A percentile compares a stretch with the other conserved stretches of the same genome.
phyloP scores from a whole-genome alignment of 2,797 vertebrate genomes.

The Todus mexicanus region DNA sequence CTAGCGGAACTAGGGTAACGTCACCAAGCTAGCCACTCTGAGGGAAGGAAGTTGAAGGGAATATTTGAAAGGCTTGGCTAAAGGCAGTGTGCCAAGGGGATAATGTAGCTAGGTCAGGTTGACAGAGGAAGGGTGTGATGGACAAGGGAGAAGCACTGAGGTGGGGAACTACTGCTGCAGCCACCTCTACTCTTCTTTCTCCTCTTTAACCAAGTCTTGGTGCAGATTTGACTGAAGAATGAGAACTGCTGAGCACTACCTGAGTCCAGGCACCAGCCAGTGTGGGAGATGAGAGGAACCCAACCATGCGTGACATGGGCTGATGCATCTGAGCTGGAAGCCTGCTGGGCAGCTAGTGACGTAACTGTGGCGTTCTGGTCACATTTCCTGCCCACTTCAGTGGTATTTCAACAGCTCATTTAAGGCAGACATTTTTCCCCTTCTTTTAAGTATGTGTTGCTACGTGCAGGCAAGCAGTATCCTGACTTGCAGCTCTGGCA shows the following conservation, averaged over 20 bases:
- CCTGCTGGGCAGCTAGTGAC: not conserved
- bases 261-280: not conserved
- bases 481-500: not conserved
- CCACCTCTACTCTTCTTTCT: not conserved
- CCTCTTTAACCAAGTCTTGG: not conserved
- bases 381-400: not conserved
- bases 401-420: not conserved
- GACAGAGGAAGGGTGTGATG: rapidly evolving
- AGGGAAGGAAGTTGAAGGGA: not conserved
- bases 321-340: not conserved
- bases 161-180: not conserved
- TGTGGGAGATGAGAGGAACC: not conserved
- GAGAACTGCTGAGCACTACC: not conserved
- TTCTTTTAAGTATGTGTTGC: not conserved
- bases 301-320: rapidly evolving
- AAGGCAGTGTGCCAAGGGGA: not conserved
- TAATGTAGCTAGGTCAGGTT: not conserved
- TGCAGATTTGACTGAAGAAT: not conserved
- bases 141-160: not conserved
- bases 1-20: not conserved
- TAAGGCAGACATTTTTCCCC: not conserved
- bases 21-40: not conserved
- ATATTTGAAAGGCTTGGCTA: not conserved
- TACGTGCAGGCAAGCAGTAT: not conserved
- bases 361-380: not conserved